Conservation (phyloP, 2,797 vertebrate species). For the Myotis pilosus region DNA sequence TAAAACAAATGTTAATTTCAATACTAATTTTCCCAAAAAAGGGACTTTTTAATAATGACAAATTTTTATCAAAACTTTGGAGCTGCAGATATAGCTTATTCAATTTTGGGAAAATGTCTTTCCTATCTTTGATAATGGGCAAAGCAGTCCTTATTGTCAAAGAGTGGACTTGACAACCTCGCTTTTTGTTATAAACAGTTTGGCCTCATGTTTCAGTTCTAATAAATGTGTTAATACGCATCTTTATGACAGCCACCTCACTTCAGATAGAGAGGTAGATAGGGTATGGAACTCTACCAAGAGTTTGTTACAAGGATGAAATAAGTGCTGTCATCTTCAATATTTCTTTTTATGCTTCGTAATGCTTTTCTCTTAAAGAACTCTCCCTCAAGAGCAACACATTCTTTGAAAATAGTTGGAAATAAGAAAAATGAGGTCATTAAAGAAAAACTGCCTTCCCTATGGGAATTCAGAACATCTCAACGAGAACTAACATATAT, state of each 20-base stretch:
- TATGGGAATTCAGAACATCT: background rate
- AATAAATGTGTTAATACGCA: background rate
- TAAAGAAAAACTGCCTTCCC: background rate
- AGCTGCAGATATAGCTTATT: background rate
- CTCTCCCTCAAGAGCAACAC: background rate
- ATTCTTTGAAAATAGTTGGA: background rate
- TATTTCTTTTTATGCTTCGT: background rate
- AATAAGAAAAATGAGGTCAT: background rate
- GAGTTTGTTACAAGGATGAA: background rate
- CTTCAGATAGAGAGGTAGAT: background rate
- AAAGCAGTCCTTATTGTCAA: background rate
- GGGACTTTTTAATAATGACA: background rate
- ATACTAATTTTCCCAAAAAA: background rate
- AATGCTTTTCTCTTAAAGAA: background rate
- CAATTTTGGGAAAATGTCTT: background rate
- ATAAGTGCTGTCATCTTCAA: background rate
- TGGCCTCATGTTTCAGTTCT: constrained; percentile 15
- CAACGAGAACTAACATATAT: background rate
- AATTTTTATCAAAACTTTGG: background rate
- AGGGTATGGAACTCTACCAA: background rate
- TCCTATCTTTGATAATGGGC: background rate
- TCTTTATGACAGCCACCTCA: background rate
- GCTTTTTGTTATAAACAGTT: background rate
- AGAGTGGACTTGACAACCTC: background rate
- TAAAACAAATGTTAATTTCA: constrained; percentile 28